Evolutionary conservation across 2,888 invertebrate species (phyloP).

Genomic region (Heterodera filipjevi): DNA sequence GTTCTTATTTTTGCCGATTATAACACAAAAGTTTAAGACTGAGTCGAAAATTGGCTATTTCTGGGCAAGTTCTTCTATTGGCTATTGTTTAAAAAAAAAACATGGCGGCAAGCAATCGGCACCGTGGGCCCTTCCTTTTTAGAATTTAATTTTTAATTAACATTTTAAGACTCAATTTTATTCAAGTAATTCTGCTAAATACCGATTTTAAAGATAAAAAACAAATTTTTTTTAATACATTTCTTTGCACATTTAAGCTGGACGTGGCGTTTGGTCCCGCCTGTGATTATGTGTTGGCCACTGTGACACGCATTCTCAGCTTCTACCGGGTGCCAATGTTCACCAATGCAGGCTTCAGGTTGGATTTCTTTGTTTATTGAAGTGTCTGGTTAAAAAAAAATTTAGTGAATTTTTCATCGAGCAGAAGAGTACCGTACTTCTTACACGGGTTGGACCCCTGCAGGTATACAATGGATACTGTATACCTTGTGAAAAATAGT

Average conservation of each 20-base stretch:
- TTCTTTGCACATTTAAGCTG: conserved; percentile 28
- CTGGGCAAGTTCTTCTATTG: too few species aligned
- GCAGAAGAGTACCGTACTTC: conserved; percentile 36
- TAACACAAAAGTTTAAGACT: too few species aligned
- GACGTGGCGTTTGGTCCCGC: conserved; percentile 48
- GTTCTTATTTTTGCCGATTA: too few species aligned
- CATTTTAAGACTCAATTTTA: too few species aligned
- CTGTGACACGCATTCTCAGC: conserved; percentile 43
- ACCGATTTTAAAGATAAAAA: neutral
- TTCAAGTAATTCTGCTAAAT: too few species aligned
- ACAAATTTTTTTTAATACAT: neutral
- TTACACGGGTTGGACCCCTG: conserved; percentile 47
- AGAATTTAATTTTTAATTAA: too few species aligned
- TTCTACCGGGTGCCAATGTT: conserved; percentile 45
- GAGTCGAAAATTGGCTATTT: too few species aligned
- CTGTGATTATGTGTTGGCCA: conserved; percentile 48
- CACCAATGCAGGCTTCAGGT: conserved; percentile 50
- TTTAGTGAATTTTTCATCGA: conserved; percentile 47
- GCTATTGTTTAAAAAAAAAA: too few species aligned
- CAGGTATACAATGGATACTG: conserved; percentile 34
- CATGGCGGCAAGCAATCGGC: too few species aligned
- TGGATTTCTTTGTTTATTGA: conserved; percentile 27
- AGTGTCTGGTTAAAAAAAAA: neutral
- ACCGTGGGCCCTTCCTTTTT: too few species aligned
- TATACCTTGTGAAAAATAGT: too few species aligned